Evolutionary conservation across 1,140 invertebrate genomes (phyloP).

Genomic region (Dinoponera quadriceps): DNA sequence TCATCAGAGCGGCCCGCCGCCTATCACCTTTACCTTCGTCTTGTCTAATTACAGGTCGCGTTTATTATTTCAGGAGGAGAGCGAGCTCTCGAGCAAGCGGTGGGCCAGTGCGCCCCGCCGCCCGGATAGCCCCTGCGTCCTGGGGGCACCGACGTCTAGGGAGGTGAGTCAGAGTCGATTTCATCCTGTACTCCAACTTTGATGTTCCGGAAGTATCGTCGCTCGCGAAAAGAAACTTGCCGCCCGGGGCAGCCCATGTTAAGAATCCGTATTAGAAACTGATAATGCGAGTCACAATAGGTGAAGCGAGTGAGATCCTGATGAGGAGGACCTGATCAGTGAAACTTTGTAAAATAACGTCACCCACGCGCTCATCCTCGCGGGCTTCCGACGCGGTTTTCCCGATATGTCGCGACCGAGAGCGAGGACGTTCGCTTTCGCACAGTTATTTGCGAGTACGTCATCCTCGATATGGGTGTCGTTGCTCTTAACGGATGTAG

Average conservation of each 20-base stretch:
- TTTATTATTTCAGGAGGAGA: constrained; percentile 85
- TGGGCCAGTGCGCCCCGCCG: constrained; percentile 86
- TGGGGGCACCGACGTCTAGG: constrained; percentile 85
- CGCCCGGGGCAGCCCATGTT: too few relatives aligned
- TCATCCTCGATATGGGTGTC: constrained; percentile 43
- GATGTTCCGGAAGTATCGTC: background rate
- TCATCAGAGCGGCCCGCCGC: constrained; percentile 68
- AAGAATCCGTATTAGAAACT: background rate
- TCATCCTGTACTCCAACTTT: background rate
- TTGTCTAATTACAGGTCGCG: constrained; percentile 76
- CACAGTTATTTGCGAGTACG: constrained; percentile 36
- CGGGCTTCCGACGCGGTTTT: background rate
- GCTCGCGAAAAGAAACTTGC: too few relatives aligned
- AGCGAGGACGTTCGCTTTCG: background rate
- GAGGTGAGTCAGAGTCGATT: constrained; percentile 75
- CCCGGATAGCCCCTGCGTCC: constrained; percentile 85
- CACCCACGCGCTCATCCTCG: background rate
- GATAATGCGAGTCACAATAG: too few relatives aligned
- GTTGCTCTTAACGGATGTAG: constrained; percentile 55
- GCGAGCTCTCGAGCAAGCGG: constrained; percentile 86
- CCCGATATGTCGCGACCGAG: background rate
- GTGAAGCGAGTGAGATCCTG: too few relatives aligned
- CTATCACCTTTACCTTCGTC: constrained; percentile 75
- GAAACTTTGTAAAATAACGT: too few relatives aligned
- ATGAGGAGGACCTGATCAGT: too few relatives aligned